Evolutionary conservation across 2,888 invertebrate species (phyloP).

Genomic region (Meandrusa payeni): DNA sequence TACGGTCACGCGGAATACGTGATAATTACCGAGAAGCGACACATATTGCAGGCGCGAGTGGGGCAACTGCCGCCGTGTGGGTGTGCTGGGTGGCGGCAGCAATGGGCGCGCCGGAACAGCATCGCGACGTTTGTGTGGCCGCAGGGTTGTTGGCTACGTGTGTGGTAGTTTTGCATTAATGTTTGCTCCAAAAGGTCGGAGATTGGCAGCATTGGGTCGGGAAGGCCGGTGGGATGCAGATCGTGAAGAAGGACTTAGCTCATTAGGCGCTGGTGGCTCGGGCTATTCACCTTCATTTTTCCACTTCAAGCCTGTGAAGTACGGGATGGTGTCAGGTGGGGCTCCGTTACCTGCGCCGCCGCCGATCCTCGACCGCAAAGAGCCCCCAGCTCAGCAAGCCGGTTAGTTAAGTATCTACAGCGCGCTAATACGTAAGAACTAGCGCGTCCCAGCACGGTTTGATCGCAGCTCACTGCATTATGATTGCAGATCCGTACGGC

Average conservation of each 20-base stretch:
- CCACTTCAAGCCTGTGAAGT: constrained; percentile 94
- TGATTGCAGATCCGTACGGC: constrained; percentile 74
- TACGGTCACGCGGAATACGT: constrained; percentile 92
- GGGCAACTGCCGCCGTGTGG: constrained; percentile 93
- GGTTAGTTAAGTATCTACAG: constrained; percentile 79
- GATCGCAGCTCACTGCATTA: constrained; percentile 51
- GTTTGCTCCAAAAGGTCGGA: constrained; percentile 96
- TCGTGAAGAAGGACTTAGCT: constrained; percentile 91
- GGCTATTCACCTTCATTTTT: constrained; percentile 96
- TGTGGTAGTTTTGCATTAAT: constrained; percentile 93
- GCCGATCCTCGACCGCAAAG: constrained; percentile 76
- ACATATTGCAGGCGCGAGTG: constrained; percentile 94
- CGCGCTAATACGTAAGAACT: constrained; percentile 70
- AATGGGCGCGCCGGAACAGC: constrained; percentile 87
- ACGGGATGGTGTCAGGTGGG: constrained; percentile 84
- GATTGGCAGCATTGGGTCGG: constrained; percentile 94
- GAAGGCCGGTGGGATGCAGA: constrained; percentile 92
- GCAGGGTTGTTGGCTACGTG: constrained; percentile 93
- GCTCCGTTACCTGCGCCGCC: constrained; percentile 59
- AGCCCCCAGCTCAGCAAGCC: constrained; percentile 77
- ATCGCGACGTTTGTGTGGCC: constrained; percentile 93
- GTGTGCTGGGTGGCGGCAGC: constrained; percentile 92
- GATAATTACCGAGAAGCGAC: constrained; percentile 97
- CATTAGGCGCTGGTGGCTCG: constrained; percentile 87
- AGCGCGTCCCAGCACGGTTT: constrained; percentile 66